Evolutionary conservation across 1,140 invertebrate species (phyloP).

Genomic region (Bombus affinis): DNA sequence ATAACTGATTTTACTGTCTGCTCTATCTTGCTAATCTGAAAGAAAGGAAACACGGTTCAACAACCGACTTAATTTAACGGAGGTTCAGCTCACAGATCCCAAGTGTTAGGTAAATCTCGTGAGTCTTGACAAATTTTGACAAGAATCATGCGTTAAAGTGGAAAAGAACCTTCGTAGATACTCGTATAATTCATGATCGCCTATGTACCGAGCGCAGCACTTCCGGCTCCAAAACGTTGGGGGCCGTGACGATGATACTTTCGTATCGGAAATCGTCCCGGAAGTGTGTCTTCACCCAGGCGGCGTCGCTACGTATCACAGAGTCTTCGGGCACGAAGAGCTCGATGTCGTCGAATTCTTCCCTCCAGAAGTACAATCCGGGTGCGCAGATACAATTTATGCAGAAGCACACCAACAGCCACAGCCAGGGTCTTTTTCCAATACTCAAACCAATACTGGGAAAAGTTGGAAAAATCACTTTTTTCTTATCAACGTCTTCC

Average conservation of each 20-base stretch:
- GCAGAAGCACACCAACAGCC: constrained; percentile 71
- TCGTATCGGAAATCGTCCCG: constrained; percentile 79
- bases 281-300: constrained; percentile 79
- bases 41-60: constrained; percentile 20
- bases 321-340: constrained; percentile 72
- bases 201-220: constrained; percentile 78
- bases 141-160: constrained; percentile 57
- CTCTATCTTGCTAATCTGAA: constrained; percentile 79
- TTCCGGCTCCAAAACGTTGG: constrained; percentile 79
- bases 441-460: constrained; percentile 77
- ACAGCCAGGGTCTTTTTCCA: constrained; percentile 76
- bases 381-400: constrained; percentile 71
- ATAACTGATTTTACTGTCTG: constrained; percentile 73
- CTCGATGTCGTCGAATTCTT: constrained; percentile 74
- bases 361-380: constrained; percentile 73
- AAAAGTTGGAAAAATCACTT: constrained; percentile 21
- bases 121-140: neutral
- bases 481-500: neutral
- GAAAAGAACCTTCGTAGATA: constrained; percentile 62
- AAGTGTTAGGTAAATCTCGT: constrained; percentile 5
- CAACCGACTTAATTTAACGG: neutral
- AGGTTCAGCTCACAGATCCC: constrained; percentile 33
- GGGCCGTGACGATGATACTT: constrained; percentile 80
- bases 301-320: constrained; percentile 73
- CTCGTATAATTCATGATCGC: constrained; percentile 64